These are phyloP conservation scores for Murina feae DNA, from an alignment of 2,113 vertebrate species.

Conservation along the genomic window DNA sequence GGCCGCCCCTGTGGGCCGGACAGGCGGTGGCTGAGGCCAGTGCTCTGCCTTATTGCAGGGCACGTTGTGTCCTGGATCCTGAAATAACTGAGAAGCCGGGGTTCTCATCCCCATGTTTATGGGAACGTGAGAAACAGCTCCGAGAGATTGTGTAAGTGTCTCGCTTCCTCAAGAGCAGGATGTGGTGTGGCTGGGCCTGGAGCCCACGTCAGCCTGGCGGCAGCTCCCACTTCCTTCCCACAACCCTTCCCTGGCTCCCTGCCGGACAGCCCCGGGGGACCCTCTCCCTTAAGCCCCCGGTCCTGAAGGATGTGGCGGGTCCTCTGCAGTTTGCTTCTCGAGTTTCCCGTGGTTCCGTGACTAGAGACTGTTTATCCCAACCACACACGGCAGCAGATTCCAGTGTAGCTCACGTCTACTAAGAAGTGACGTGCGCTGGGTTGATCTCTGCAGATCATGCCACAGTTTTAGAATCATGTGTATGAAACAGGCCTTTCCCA, in stretches of 20 bases:
- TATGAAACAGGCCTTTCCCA: background rate
- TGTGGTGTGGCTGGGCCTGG: background rate
- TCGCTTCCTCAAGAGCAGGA: background rate
- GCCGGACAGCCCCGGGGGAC: background rate
- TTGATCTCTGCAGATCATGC: background rate
- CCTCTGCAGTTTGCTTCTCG: background rate
- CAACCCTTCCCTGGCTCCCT: fast-evolving
- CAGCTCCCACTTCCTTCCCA: background rate
- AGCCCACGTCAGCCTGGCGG: background rate
- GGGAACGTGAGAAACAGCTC: background rate
- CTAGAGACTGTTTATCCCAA: background rate
- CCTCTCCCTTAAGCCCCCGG: background rate
- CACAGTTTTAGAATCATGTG: background rate
- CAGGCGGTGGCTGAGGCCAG: background rate
- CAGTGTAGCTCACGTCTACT: background rate
- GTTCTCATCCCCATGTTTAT: background rate
- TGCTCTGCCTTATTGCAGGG: background rate
- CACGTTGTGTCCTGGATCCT: background rate
- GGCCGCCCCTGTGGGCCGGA: too few species aligned
- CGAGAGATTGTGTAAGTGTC: background rate
- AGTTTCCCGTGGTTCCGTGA: background rate
- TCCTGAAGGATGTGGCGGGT: background rate
- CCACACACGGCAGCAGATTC: background rate
- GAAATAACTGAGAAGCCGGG: background rate
- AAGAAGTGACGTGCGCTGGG: background rate